phyloP scores from a whole-genome alignment of 2,113 vertebrate genomes.

The Crotophaga sulcirostris region DNA sequence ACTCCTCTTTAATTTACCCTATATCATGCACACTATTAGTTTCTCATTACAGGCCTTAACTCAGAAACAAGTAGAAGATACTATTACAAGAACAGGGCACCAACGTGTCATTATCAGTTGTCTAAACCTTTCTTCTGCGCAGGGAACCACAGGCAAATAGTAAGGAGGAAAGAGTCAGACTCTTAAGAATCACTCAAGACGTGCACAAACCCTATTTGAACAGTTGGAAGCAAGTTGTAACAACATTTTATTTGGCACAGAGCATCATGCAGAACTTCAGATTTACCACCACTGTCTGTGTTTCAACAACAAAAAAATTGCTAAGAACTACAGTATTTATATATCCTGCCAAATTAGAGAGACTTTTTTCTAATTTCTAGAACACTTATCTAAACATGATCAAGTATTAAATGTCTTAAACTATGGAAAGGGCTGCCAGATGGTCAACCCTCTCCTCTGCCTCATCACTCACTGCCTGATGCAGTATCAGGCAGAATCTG shows the following conservation, averaged over 20 bases:
- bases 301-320: slow-evolving; percentile 30
- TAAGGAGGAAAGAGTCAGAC: slow-evolving; percentile 6
- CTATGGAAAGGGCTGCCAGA: slow-evolving; percentile 24
- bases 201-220: slow-evolving; percentile 8
- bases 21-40: neutral
- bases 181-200: slow-evolving; percentile 34
- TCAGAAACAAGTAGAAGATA: neutral
- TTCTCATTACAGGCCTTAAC: neutral
- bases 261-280: neutral
- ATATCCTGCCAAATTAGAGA: neutral
- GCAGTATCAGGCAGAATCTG: neutral
- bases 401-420: slow-evolving; percentile 7
- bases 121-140: neutral
- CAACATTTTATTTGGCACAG: slow-evolving; percentile 56
- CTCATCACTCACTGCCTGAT: slow-evolving; percentile 17
- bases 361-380: slow-evolving; percentile 27
- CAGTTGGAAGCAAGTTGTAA: slow-evolving; percentile 42
- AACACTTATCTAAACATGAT: slow-evolving; percentile 34
- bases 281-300: neutral
- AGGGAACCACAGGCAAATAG: neutral
- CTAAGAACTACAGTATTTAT: neutral
- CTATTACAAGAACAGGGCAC: neutral
- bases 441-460: slow-evolving; percentile 7
- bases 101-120: neutral
- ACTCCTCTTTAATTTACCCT: neutral